Conservation (phyloP, 30 jellyfish, hydroid and myxozoan genomes). For the Mastigias papua region DNA sequence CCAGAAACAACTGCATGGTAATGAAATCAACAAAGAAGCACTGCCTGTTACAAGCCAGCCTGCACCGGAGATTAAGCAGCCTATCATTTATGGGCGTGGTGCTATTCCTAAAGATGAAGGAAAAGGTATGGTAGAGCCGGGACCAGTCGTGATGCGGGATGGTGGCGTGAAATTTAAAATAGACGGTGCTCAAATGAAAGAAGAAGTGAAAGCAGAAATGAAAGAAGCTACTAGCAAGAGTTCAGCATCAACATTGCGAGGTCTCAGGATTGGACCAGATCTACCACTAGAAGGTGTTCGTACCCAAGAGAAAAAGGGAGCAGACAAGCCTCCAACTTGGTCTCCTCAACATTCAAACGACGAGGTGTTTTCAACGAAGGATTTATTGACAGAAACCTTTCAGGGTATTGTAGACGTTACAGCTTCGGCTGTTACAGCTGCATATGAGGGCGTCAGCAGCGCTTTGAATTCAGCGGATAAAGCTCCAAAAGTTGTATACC, state of each 20-base stretch:
- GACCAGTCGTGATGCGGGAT: constrained; percentile 2
- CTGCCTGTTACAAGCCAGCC: constrained; percentile 30
- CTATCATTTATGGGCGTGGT: constrained; percentile 58
- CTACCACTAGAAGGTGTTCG: background rate
- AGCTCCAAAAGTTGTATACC: background rate
- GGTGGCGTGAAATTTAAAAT: background rate
- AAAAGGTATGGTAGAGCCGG: constrained; percentile 22
- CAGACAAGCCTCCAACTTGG: constrained; percentile 9
- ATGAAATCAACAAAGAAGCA: background rate
- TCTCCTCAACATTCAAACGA: background rate
- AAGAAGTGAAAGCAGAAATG: background rate
- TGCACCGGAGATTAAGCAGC: constrained; percentile 14
- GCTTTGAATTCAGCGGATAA: background rate
- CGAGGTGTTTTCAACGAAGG: background rate
- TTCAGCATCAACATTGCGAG: background rate
- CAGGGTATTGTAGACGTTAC: constrained; percentile 29
- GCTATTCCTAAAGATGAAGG: constrained; percentile 2
- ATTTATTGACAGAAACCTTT: constrained; percentile 12
- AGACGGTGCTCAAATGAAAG: background rate
- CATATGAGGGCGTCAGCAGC: constrained; percentile 5
- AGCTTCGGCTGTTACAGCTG: constrained; percentile 17
- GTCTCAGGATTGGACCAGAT: background rate
- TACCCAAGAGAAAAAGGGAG: background rate
- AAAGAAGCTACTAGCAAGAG: background rate
- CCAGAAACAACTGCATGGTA: background rate